Conservation (phyloP, 2,888 invertebrate genomes). For the Melanostoma mellinum region DNA sequence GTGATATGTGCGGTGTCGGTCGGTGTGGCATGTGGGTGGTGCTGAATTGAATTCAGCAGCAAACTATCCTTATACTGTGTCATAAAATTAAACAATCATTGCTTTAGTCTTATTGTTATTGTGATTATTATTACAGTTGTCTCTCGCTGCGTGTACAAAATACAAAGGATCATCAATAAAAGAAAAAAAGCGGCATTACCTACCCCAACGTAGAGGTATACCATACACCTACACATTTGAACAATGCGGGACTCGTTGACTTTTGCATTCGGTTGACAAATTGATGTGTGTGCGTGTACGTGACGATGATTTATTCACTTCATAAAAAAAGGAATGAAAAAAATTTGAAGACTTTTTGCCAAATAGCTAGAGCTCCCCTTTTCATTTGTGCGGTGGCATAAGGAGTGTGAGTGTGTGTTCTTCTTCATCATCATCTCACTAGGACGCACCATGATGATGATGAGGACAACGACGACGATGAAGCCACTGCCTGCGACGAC, state of each 20-base stretch:
- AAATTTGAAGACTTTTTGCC: slow-evolving; percentile 27
- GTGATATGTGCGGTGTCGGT: background rate
- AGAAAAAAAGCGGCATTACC: background rate
- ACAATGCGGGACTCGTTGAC: slow-evolving; percentile 32
- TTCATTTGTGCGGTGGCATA: background rate
- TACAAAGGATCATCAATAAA: slow-evolving; percentile 58
- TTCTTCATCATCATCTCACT: too few relatives aligned
- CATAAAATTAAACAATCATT: slow-evolving; percentile 34
- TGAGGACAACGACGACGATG: slow-evolving; percentile 1
- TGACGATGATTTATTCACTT: slow-evolving; percentile 68
- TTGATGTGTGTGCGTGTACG: slow-evolving; percentile 61
- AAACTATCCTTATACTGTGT: slow-evolving; percentile 9
- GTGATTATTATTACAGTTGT: slow-evolving; percentile 52
- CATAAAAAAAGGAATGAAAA: slow-evolving; percentile 10
- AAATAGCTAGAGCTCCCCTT: background rate
- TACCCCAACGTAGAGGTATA: background rate
- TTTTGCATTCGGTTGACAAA: slow-evolving; percentile 66
- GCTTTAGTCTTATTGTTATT: slow-evolving; percentile 53
- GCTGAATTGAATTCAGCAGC: background rate
- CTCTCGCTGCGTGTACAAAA: slow-evolving; percentile 32
- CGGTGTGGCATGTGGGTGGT: too few relatives aligned
- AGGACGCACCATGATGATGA: too few relatives aligned
- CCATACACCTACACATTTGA: background rate
- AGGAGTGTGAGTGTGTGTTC: too few relatives aligned
- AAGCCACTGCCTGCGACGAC: slow-evolving; percentile 13